These are phyloP conservation scores for Coturnix japonica DNA, from an alignment of 2,113 vertebrate species.

Conservation along the genomic window DNA sequence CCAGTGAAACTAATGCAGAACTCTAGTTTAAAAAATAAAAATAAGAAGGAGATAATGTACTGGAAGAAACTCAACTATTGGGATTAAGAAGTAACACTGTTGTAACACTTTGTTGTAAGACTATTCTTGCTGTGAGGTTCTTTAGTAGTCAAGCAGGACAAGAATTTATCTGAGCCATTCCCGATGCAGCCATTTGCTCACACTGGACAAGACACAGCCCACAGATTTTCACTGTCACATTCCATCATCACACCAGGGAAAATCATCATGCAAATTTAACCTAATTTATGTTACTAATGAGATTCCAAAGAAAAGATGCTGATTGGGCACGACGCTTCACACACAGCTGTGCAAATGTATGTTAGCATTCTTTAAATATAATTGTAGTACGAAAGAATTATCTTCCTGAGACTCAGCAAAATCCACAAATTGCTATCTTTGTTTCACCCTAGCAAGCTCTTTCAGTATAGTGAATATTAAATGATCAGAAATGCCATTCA, in stretches of 20 bases:
- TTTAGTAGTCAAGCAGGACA: background rate
- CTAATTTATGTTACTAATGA: conserved; percentile 42
- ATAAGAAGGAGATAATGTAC: background rate
- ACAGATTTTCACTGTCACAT: background rate
- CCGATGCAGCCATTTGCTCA: background rate
- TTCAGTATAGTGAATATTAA: background rate
- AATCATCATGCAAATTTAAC: conserved; percentile 24
- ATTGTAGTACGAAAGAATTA: background rate
- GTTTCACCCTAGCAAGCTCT: background rate
- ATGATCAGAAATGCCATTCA: background rate
- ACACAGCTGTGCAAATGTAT: background rate
- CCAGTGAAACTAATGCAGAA: background rate
- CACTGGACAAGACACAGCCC: background rate
- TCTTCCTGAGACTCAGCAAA: background rate
- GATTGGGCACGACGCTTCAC: background rate
- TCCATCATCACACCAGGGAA: conserved; percentile 7
- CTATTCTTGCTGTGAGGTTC: background rate
- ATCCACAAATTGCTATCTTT: background rate
- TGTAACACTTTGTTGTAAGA: no score
- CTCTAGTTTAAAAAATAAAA: background rate
- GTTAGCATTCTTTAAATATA: background rate
- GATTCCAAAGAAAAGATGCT: conserved; percentile 16
- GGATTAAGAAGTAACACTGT: background rate
- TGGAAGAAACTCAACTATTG: background rate
- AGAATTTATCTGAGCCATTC: background rate